Base-by-base conservation (phyloP, 2,888 invertebrate genomes). In the Panzeria rudis region DNA sequence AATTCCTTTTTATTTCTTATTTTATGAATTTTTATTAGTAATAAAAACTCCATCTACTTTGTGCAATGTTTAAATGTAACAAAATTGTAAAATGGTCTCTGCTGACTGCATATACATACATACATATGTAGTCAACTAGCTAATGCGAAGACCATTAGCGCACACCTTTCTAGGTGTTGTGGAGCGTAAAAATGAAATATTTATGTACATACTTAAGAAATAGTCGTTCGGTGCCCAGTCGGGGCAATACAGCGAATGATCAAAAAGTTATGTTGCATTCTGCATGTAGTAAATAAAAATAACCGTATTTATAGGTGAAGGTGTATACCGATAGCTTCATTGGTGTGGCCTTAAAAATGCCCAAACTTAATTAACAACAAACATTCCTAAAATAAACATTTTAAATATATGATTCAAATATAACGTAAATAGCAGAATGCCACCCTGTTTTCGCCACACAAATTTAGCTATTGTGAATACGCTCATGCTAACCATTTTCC, bases 21-120 rank as follows among this genome's bases (percentile, higher is more conserved):
- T 25, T 77, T 59, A 47, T 77, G 25, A 68, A 62, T 78, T 72
- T 79, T 35, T 64, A 44, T 64, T 75, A 15, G n/a, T 44, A 50
- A 50, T 17, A 17, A 44, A 32, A n/a, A 20, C 17, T 5, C 7
- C 44, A 59, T 20, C 5, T 47, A 68, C 35, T n/a, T n/a, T n/a
- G n/a, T n/a, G n/a, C n/a, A n/a, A 50, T 50, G 59, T 50, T 68
- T 38, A 73, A 73, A 59, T 80, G 20, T 72, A 72, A 79, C 52
- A 54, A 5, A 79, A 69, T 20, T 44, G 29, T 62, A 20, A 77
- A 59, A 35, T 29, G 47, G 35, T 35, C 54, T 56, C 47, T 72
- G 64, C 64, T 64, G 64, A 9, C 11, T 44, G 23, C 32, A 47
- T 69, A 38, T 52, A 50, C 29, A 32, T n/a, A n/a, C n/a, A n/a